phyloP scores from a whole-genome alignment of 2,888 invertebrate species.

The Xestia sexstrigata region DNA sequence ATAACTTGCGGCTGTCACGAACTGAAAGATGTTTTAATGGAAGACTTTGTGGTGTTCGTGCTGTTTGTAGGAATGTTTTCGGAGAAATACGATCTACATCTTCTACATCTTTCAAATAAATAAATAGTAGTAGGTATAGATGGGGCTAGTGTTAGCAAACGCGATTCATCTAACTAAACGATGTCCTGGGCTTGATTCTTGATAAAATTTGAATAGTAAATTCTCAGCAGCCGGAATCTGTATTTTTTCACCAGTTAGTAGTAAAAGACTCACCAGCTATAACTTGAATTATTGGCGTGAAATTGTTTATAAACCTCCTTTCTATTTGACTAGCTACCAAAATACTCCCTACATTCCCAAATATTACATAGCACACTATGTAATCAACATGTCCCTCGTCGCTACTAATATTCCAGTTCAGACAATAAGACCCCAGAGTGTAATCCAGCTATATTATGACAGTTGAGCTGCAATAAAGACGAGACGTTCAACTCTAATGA shows the following conservation, averaged over 20 bases:
- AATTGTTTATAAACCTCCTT: neutral
- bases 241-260: neutral
- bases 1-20: conserved; percentile 64
- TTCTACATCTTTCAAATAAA: conserved; percentile 34
- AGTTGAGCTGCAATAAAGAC: conserved; percentile 28
- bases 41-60: conserved; percentile 23
- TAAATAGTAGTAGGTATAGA: neutral
- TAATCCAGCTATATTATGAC: conserved; percentile 39
- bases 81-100: conserved; percentile 30
- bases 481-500: conserved; percentile 26
- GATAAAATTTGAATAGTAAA: too few relatives aligned
- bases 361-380: neutral
- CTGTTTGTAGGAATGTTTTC: conserved; percentile 37
- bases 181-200: neutral
- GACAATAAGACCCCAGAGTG: conserved; percentile 19
- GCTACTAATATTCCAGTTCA: conserved; percentile 14
- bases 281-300: too few relatives aligned
- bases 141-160: neutral
- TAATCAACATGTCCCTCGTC: conserved; percentile 20
- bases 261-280: neutral
- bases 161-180: neutral
- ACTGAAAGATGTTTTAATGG: conserved; percentile 42
- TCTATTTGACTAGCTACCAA: neutral
- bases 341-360: neutral
- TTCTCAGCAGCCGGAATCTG: neutral